phyloP scores from a whole-genome alignment of 2,113 vertebrate species.

The Seriola dumerili region DNA sequence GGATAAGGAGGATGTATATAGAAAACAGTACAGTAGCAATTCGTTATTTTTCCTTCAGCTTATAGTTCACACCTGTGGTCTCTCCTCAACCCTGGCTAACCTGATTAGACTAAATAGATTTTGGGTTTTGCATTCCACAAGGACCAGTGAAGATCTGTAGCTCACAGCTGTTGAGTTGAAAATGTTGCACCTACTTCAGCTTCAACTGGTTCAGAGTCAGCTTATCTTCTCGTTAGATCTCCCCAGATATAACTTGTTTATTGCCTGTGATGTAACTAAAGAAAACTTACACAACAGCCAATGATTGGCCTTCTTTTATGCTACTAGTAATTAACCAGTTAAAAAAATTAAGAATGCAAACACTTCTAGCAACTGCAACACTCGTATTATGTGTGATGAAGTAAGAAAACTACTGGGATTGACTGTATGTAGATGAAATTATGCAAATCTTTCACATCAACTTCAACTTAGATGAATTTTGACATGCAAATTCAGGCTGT shows the following conservation, averaged over 20 bases:
- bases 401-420: not conserved
- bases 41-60: not conserved
- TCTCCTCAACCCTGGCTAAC: not conserved
- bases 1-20: no score
- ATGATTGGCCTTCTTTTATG: not conserved
- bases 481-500: not conserved
- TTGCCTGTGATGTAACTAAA: not conserved
- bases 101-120: not conserved
- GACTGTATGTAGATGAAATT: not conserved
- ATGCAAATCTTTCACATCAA: not conserved
- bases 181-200: no score
- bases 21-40: not conserved
- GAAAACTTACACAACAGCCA: not conserved
- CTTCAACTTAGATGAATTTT: not conserved
- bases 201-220: not conserved
- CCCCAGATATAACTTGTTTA: not conserved
- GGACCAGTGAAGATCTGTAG: no score
- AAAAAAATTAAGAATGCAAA: not conserved
- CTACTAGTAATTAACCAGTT: not conserved
- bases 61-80: no score
- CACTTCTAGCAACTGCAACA: not conserved
- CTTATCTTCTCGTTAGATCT: not conserved
- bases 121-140: not conserved
- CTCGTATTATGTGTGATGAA: not conserved
- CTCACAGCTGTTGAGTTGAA: no score